A percentile compares a stretch with the other conserved stretches of the same genome.
Conservation (phyloP, 2,888 invertebrate species). For the Spilosoma lubricipeda region DNA sequence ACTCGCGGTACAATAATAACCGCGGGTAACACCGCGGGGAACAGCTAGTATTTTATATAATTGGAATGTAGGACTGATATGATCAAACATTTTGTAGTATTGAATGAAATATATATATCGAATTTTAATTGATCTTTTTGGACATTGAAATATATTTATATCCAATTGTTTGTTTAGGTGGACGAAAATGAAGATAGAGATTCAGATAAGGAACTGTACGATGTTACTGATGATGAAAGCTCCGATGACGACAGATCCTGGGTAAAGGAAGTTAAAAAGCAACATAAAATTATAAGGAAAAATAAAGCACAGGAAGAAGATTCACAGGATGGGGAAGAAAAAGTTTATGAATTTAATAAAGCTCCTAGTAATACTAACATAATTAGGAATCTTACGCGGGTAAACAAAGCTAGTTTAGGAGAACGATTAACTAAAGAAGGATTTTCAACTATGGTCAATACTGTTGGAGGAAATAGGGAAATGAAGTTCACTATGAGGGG, state of each 20-base stretch:
- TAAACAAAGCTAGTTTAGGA: constrained; percentile 89
- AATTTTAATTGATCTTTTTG: background rate
- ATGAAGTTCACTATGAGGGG: constrained; percentile 91
- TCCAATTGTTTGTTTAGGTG: constrained; percentile 53
- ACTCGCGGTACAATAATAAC: too few species aligned
- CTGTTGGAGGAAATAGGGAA: constrained; percentile 90
- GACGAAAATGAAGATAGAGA: constrained; percentile 76
- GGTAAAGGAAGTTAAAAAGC: constrained; percentile 92
- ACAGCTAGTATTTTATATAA: too few species aligned
- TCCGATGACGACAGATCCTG: constrained; percentile 94
- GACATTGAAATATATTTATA: background rate
- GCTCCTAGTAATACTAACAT: constrained; percentile 84
- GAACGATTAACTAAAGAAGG: constrained; percentile 90
- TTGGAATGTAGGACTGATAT: too few species aligned
- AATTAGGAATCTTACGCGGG: constrained; percentile 80
- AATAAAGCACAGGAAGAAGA: constrained; percentile 68
- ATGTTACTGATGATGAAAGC: constrained; percentile 76
- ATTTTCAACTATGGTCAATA: constrained; percentile 78
- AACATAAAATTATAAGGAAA: constrained; percentile 88
- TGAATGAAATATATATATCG: background rate
- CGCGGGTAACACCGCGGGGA: too few species aligned
- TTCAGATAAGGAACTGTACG: constrained; percentile 84
- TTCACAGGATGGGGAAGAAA: constrained; percentile 55
- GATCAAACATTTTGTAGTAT: too few species aligned
- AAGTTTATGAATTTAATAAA: constrained; percentile 67